Base-by-base conservation (phyloP, 1,140 invertebrate genomes). In the Drosophila ficusphila region DNA sequence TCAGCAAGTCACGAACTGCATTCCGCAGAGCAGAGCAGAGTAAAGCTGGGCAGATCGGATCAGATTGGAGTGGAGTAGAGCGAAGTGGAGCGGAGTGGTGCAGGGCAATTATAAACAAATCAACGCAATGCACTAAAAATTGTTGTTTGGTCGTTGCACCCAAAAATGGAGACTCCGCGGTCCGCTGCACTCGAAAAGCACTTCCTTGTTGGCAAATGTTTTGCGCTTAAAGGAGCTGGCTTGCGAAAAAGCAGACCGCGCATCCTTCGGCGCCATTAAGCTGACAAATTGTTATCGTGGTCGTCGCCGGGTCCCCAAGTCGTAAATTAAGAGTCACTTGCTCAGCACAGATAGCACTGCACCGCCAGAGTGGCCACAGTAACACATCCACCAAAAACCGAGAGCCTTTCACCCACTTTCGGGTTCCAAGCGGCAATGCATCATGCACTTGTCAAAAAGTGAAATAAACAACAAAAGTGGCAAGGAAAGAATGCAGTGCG, bases 371-470 rank as follows among this genome's bases (percentile, higher is more conserved):
- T 31, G n/a, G 36, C 23, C 18, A 33, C 31, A 14, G 51, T 56
- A 31, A 27, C 53, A 33, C 36, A 62, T 25, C 21, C 38, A 62
- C 36, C 47, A 9, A 21, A 38, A 36, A 33, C 33, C 19, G 48
- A 72, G 64, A 81, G 82, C 82, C 82, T 88, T 88, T 88, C 82
- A 88, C 82, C 81, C 82, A 88, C 82, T 88, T 86, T 88, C 62
- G 72, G 61, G 60, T 78, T 82, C 38, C 68, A 62, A 44, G 41
- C 57, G 64, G 77, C 82, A 82, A 88, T 88, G 82, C 82, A 88
- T 88, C 82, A 88, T 88, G 82, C 82, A 88, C 77, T 88, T 88
- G 82, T 88, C 82, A 88, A 62, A 81, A 76, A 58, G 71, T 34
- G 47, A 62, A 60, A 51, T 51, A 61, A 68, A 47, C 44, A 57